Evolutionary conservation across 1,140 invertebrate species (phyloP).

Genomic region (Meteorus sp.): DNA sequence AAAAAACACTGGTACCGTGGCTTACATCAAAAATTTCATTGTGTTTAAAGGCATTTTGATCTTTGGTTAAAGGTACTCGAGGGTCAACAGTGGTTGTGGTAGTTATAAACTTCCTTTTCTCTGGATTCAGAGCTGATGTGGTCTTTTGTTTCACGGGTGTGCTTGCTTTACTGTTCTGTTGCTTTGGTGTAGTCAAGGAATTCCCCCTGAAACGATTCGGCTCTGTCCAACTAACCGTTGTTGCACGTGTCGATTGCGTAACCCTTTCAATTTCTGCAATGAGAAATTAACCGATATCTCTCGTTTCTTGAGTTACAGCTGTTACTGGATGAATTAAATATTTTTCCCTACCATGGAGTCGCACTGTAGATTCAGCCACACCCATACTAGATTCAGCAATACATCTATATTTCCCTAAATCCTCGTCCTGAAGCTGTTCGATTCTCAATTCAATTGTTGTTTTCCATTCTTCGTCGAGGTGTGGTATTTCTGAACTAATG

Average conservation of each 20-base stretch:
- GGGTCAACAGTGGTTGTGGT: conserved; percentile 52
- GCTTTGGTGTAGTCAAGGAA: conserved; percentile 40
- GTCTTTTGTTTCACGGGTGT: conserved; percentile 52
- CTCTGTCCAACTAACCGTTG: conserved; percentile 54
- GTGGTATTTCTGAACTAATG: conserved; percentile 50
- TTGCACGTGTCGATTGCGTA: conserved; percentile 60
- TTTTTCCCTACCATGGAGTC: conserved; percentile 66
- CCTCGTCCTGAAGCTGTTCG: conserved; percentile 63
- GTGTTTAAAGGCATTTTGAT: conserved; percentile 48
- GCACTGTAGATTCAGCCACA: conserved; percentile 67
- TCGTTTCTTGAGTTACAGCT: neutral
- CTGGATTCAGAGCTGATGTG: conserved; percentile 42
- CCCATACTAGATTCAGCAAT: conserved; percentile 74
- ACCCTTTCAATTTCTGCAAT: conserved; percentile 63
- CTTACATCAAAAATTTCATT: conserved; percentile 39
- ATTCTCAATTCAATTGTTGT: conserved; percentile 66
- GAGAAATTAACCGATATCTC: conserved; percentile 28
- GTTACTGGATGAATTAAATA: neutral
- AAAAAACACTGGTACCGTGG: conserved; percentile 34
- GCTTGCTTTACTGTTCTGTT: conserved; percentile 45
- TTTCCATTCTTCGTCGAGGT: conserved; percentile 59
- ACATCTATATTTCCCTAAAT: conserved; percentile 74
- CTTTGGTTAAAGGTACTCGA: conserved; percentile 43
- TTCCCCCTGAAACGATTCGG: conserved; percentile 41
- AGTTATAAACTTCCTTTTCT: conserved; percentile 31